These are phyloP conservation scores for Murina feae DNA, from an alignment of 2,113 vertebrate genomes.

Conservation along the genomic window DNA sequence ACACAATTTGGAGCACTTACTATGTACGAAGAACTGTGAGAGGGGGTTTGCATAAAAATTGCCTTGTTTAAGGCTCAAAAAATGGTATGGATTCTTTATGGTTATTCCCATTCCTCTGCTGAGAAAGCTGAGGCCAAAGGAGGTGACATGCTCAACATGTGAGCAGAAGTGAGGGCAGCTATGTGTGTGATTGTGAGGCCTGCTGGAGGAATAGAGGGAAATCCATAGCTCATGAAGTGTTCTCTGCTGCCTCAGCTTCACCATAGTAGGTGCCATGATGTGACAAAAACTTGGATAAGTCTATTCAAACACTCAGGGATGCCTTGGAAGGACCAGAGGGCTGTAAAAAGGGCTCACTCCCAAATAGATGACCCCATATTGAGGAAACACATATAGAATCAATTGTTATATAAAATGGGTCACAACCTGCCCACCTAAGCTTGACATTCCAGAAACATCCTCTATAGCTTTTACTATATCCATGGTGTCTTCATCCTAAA, in stretches of 20 bases:
- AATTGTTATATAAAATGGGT: neutral
- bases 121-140: neutral
- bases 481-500: neutral
- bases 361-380: neutral
- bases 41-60: neutral
- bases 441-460: neutral
- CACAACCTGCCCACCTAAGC: neutral
- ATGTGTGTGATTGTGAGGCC: neutral
- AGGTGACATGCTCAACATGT: neutral
- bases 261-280: fast-evolving
- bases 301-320: fast-evolving
- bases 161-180: neutral
- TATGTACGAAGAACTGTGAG: neutral
- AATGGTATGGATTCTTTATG: neutral
- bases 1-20: neutral
- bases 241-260: neutral
- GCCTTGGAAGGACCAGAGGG: neutral
- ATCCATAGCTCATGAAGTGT: neutral
- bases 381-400: neutral
- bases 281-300: neutral
- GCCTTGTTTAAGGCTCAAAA: neutral
- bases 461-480: neutral
- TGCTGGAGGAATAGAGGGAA: neutral
- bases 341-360: neutral
- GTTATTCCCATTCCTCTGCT: neutral